phyloP scores from a whole-genome alignment of 2,888 invertebrate genomes.

The Drosophila mimetica region DNA sequence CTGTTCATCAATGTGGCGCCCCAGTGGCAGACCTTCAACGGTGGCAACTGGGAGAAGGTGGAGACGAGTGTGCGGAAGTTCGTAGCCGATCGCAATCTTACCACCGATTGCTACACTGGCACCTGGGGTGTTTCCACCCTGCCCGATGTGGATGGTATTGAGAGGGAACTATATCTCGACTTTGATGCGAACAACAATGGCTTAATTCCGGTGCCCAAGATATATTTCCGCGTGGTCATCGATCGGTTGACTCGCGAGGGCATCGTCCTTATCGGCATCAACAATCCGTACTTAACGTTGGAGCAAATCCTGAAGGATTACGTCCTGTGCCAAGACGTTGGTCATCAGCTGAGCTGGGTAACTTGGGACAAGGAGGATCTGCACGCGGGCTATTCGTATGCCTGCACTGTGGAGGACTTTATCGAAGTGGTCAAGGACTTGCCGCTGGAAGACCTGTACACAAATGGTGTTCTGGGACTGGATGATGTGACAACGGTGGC shows the following conservation, averaged over 20 bases:
- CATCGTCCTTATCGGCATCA: slow-evolving; percentile 86
- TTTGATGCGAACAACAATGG: slow-evolving; percentile 79
- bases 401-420: slow-evolving; percentile 78
- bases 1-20: slow-evolving; percentile 86
- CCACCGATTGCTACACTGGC: slow-evolving; percentile 86
- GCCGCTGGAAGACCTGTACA: slow-evolving; percentile 67
- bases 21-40: slow-evolving; percentile 87
- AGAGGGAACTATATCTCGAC: slow-evolving; percentile 81
- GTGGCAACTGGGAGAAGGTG: slow-evolving; percentile 86
- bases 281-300: slow-evolving; percentile 80
- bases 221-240: slow-evolving; percentile 86
- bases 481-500: slow-evolving; percentile 40
- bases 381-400: slow-evolving; percentile 75
- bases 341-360: slow-evolving; percentile 73
- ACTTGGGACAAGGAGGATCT: slow-evolving; percentile 73
- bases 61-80: slow-evolving; percentile 85
- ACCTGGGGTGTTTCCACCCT: slow-evolving; percentile 86
- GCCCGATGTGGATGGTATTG: slow-evolving; percentile 83
- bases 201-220: slow-evolving; percentile 85
- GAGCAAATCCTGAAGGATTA: slow-evolving; percentile 73
- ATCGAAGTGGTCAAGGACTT: slow-evolving; percentile 66
- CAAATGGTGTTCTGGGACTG: slow-evolving; percentile 71
- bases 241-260: slow-evolving; percentile 84
- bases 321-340: slow-evolving; percentile 75
- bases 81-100: slow-evolving; percentile 80